Base-by-base conservation (phyloP, 2,797 vertebrate genomes). In the Synaphobranchus kaupii region DNA sequence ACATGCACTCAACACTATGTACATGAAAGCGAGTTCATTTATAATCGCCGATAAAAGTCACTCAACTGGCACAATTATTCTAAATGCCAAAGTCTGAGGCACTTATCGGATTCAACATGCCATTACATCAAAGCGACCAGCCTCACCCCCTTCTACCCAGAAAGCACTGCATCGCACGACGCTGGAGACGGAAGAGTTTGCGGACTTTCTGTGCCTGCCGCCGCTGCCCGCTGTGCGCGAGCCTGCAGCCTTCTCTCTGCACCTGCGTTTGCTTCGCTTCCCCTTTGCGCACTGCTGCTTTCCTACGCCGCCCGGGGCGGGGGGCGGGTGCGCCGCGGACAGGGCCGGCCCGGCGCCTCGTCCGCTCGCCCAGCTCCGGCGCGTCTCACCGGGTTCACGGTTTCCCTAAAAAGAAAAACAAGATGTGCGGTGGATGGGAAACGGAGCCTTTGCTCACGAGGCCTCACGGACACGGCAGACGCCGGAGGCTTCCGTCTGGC, bases 211-310 rank as follows among this genome's bases (percentile, higher is more conserved):
- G 25, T 9, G 34, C 20, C 86, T 73, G 25, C 48, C 47, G 63
- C 81, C 83, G 80, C 58, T n/a, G n/a, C 68, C 68, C 28, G 17
- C 48, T 34, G 48, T 13, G 60, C 12, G 4, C 4, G 25, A 71
- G 12, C 71, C 71, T 83, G 48, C 47, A 22, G 20, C 76, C 47
- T 71, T 2, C 25, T n/a, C 47, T 31, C 15, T 87, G 31, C 78
- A 71, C 48, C 82, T 84, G 83, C n/a, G 60, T 83, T 52, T 58
- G 87, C 84, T 85, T 86, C 12, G 80, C 84, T 80, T 63, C 17
- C 1, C 1, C 84, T 86, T 47, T 84, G 28, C 81, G 52, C 68
- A 10, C 22, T 54, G 71, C 60, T 48, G 12, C 58, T 60, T 28
- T 84, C 3, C 56, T n/a, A 22, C 58, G 4, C 34, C 7, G 34